Base-by-base conservation (phyloP, 2,113 vertebrate species). In the Calidris pygmaea region DNA sequence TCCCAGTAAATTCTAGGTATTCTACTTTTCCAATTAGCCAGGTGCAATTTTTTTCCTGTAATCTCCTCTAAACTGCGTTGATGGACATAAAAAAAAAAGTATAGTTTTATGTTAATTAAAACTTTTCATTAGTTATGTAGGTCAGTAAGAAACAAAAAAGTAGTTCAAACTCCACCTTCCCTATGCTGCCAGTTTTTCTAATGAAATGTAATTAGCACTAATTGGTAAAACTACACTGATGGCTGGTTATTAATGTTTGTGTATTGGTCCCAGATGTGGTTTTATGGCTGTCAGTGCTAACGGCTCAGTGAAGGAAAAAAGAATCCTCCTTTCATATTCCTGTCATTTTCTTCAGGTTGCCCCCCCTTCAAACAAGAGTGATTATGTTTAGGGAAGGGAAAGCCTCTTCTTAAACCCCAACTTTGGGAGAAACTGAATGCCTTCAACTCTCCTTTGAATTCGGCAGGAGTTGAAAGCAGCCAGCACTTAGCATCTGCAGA, bases 131-230 rank as follows among this genome's bases (percentile, higher is more conserved):
- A 94, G 39, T 90, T 94, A 95, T 85, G 50, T 87, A 94, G 84
- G 87, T 78, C 82, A 76, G 4, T 26, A 58, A 53, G 58, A 95
- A 92, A 85, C 53, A 93, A 92, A 80, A 90, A 72, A 75, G 62
- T 74, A 84, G 89, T 45, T 88, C 45, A 89, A 19, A 37, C 16
- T 56, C 84, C 48, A 83, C 41, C 41, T 17, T 89, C 29, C 10
- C 34, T 67, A 41, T 47, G 83, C 90, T 77, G 72, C 76, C 82
- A 75, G 55, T 65, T 89, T 91, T 87, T 53, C 41, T 93, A 89
- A 86, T 58, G 86, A 94, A 88, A 81, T 45, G 90, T 58, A 66
- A 95, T 93, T 96, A 95, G 52, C 82, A 71, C 72, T 86, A 83
- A 93, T 52, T 82, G 90, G 45, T 72, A 76, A 95, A 87, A 59